Conservation (phyloP, 2,797 vertebrate genomes). For the Fratercula arctica region DNA sequence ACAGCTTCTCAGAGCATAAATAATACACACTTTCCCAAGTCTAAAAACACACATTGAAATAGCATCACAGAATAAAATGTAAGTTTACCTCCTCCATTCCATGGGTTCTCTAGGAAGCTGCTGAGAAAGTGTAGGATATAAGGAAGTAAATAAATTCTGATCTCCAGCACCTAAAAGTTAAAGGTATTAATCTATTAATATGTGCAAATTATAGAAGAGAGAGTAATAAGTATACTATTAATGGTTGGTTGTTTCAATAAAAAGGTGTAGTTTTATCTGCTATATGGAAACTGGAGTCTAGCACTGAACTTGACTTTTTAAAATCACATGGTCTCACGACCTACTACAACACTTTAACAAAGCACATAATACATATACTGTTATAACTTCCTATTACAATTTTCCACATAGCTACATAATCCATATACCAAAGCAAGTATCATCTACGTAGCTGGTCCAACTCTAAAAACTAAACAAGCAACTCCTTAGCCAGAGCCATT, state of each 20-base stretch:
- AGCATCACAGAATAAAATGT: neutral
- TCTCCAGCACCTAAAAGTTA: constrained; percentile 90
- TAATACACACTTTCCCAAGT: neutral
- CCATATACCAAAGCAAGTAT: neutral
- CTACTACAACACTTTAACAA: neutral
- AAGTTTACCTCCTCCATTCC: constrained; percentile 93
- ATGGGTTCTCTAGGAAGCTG: constrained; percentile 95
- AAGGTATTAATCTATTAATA: constrained; percentile 1
- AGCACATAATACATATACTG: neutral
- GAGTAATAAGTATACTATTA: neutral
- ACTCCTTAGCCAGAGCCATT: neutral
- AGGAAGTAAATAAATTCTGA: constrained; percentile 90
- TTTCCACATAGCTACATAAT: neutral
- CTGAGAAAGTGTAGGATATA: constrained; percentile 90
- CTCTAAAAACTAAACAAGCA: neutral
- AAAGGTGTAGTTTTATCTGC: neutral
- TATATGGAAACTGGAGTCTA: neutral
- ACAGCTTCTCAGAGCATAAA: neutral
- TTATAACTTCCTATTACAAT: neutral
- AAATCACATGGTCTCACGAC: neutral
- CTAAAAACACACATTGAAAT: neutral
- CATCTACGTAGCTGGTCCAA: neutral
- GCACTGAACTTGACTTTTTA: neutral
- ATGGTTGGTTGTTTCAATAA: neutral
- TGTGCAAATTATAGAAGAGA: neutral